Percentiles rank a stretch among this genome's conserved stretches.
phyloP scores from a whole-genome alignment of 2,888 invertebrate genomes.

The Rotaria magnacalcarata region DNA sequence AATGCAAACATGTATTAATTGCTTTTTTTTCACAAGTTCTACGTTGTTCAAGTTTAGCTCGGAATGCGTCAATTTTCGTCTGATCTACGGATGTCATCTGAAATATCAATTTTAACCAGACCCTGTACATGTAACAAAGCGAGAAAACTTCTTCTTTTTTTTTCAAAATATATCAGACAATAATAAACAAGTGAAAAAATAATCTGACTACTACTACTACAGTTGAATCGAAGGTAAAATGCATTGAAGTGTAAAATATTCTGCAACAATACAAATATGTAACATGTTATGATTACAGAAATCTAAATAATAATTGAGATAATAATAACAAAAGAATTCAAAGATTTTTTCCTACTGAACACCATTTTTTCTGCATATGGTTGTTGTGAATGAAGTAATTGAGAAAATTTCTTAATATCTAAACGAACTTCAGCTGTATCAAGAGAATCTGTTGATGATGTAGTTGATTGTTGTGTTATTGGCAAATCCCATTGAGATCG shows the following conservation, averaged over 20 bases:
- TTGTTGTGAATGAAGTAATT: constrained; percentile 71
- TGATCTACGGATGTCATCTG: neutral
- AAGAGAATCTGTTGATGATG: constrained; percentile 47
- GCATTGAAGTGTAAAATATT: constrained; percentile 21
- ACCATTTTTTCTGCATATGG: constrained; percentile 6
- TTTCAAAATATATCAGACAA: neutral
- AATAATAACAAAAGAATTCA: neutral
- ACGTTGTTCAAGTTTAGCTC: neutral
- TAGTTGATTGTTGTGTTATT: neutral
- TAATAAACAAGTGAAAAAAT: neutral
- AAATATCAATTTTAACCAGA: neutral
- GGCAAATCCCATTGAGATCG: neutral
- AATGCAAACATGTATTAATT: neutral
- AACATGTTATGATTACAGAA: constrained; percentile 14
- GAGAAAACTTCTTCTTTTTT: neutral
- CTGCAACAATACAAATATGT: neutral
- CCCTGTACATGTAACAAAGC: neutral
- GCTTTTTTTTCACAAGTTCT: neutral
- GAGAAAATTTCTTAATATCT: constrained; percentile 74
- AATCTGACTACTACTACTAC: neutral
- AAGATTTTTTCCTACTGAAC: neutral
- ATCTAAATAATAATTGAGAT: neutral
- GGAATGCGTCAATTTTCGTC: neutral
- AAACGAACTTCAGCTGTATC: constrained; percentile 61
- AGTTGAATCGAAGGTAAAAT: constrained; percentile 1